Conservation (phyloP, 1,140 invertebrate species). For the Tribolium madens region DNA sequence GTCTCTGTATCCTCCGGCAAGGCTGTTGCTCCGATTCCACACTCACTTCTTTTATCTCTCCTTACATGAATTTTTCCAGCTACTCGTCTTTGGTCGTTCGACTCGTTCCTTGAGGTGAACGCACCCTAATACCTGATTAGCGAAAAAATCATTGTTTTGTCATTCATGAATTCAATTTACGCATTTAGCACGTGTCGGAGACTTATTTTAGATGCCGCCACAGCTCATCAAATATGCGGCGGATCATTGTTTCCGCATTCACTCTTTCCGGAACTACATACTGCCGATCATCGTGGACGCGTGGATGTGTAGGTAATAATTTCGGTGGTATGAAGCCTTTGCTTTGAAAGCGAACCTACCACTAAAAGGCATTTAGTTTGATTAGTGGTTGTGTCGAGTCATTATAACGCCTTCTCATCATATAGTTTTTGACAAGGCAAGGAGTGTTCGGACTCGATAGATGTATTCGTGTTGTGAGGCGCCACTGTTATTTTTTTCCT, state of each 20-base stretch:
- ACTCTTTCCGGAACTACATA: slow-evolving; percentile 9
- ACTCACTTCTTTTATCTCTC: slow-evolving; percentile 6
- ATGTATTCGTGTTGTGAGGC: not conserved
- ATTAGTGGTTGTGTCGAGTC: slow-evolving; percentile 43
- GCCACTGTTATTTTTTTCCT: not conserved
- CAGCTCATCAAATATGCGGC: slow-evolving; percentile 3
- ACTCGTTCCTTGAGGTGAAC: slow-evolving; percentile 1
- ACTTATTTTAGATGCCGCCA: not conserved
- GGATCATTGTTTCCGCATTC: slow-evolving; percentile 11
- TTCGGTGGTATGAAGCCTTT: not conserved
- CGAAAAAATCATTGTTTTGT: slow-evolving; percentile 14
- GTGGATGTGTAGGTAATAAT: not conserved
- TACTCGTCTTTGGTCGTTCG: slow-evolving; percentile 12
- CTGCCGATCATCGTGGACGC: slow-evolving; percentile 19
- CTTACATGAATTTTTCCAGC: slow-evolving; percentile 9
- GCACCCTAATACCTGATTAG: not conserved
- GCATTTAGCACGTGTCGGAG: slow-evolving; percentile 21
- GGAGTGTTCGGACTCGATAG: slow-evolving; percentile 12
- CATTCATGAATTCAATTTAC: slow-evolving; percentile 32
- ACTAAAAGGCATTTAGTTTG: slow-evolving; percentile 46
- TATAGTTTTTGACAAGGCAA: not conserved
- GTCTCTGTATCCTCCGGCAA: slow-evolving; percentile 33
- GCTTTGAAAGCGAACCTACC: slow-evolving; percentile 31
- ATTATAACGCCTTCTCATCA: slow-evolving; percentile 42
- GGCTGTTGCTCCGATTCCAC: slow-evolving; percentile 40